phyloP scores from a whole-genome alignment of 2,797 vertebrate species.

The Anguilla pacifica region DNA sequence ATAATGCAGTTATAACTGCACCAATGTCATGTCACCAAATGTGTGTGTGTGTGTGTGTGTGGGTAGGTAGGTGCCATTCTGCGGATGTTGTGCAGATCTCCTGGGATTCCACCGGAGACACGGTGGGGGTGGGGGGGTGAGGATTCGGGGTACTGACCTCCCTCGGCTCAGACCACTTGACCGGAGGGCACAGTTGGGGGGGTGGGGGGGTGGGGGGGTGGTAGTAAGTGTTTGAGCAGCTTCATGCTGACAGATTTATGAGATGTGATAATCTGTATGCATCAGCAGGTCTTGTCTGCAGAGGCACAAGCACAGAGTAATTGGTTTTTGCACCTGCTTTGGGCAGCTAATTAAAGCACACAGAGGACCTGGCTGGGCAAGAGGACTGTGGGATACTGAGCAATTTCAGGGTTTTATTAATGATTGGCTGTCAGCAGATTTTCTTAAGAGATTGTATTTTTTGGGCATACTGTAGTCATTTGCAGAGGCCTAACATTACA shows the following conservation, averaged over 20 bases:
- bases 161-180: conserved; percentile 24
- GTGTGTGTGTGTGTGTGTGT: neutral
- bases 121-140: neutral
- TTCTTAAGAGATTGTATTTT: neutral
- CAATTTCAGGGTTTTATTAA: neutral
- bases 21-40: neutral
- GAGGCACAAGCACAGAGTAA: conserved; percentile 50
- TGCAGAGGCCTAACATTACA: neutral
- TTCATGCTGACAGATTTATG: conserved; percentile 66
- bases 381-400: neutral
- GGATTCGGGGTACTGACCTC: conserved; percentile 18
- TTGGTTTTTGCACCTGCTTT: conserved; percentile 58
- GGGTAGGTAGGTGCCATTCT: neutral
- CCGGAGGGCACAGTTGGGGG: conserved; percentile 18
- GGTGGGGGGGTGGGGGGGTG: neutral
- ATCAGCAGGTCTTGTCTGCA: conserved; percentile 54
- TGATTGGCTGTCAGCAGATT: neutral
- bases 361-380: neutral
- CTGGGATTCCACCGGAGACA: conserved; percentile 29
- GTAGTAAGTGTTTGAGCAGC: conserved; percentile 26
- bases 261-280: conserved; percentile 60
- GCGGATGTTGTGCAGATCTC: conserved; percentile 7
- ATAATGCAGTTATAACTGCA: neutral
- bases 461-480: neutral
- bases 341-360: neutral